Evolutionary conservation across 1,140 invertebrate genomes (phyloP), one percentile per base, ranked within the genome.

Genomic region (Babylonia areolata): DNA sequence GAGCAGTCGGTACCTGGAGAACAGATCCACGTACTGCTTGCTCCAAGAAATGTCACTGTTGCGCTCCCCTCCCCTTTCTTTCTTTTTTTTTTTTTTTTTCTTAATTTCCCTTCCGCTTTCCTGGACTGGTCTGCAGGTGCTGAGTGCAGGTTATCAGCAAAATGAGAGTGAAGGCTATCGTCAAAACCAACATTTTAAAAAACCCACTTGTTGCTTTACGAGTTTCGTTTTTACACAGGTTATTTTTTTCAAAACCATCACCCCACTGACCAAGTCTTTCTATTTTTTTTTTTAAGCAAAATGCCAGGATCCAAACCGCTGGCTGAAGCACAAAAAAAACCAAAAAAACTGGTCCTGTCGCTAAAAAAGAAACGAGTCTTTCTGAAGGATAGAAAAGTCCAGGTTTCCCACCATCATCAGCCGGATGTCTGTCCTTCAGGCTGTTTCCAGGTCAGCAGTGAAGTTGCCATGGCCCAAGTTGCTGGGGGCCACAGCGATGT

Each of bases 361-460:
- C 46, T 64, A n/a, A 64, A 20, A n/a, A 23, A 64, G 5, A n/a
- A 23, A 6, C 15, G 58, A 23, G 58, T 64, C 58, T 64, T n/a
- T n/a, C 58, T 64, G 58, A 64, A 12, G 28, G 58, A 28, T 6
- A 64, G 58, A 23, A 5, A 64, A 28, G 28, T 64, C 20, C 58
- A 23, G 28, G 12, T 64, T 23, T n/a, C n/a, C n/a, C n/a, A n/a
- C 20, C 5, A 23, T n/a, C 17, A 64, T 28, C 28, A 64, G 28
- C 75, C 40, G 28, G 33, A 6, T 40, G 0, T 42, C 20, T 54
- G 17, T 42, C 33, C 1, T 54, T 39, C 73, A 87, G 42, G 86
- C 86, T 1, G 86, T 87, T 58, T 87, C 86, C 39, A 87, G 51
- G 17, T 87, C 86, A 20, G 83, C 86, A 20, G 86, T 85, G 42